A percentile compares a stretch with the other conserved stretches of the same genome.
Conservation (phyloP, 2,888 invertebrate genomes). For the Pseudococcus longispinus region DNA sequence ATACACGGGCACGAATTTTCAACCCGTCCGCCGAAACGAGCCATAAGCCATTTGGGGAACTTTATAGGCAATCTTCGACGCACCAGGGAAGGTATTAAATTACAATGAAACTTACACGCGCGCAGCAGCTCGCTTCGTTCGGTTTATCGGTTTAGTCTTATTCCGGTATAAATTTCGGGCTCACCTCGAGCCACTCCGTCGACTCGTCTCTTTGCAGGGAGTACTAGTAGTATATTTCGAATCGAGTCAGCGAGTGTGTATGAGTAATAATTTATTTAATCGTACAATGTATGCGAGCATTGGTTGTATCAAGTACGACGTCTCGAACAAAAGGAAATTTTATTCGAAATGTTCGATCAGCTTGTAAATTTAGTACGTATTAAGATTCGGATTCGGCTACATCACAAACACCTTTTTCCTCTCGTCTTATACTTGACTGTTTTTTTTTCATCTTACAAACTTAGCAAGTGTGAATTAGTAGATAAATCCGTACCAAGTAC, state of each 20-base stretch:
- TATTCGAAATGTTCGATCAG: neutral
- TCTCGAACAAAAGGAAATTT: neutral
- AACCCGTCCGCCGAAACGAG: neutral
- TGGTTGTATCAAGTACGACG: neutral
- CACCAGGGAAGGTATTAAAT: constrained; percentile 19
- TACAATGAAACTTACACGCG: neutral
- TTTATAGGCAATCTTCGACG: neutral
- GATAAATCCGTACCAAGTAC: neutral
- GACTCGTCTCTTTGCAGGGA: neutral
- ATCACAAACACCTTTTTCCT: neutral
- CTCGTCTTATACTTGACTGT: neutral
- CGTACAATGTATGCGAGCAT: neutral
- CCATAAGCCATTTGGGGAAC: neutral
- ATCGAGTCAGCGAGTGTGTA: neutral
- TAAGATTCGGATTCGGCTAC: neutral
- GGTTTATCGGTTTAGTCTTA: neutral
- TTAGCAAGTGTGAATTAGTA: neutral
- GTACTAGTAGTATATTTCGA: neutral
- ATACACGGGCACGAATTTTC: neutral
- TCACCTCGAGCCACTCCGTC: neutral
- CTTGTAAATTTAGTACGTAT: neutral
- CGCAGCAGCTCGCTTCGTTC: neutral
- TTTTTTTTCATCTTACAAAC: neutral
- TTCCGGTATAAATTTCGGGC: neutral
- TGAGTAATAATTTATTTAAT: neutral